phyloP scores from a whole-genome alignment of 2,113 vertebrate species.

The Eulacestoma nigropectus region DNA sequence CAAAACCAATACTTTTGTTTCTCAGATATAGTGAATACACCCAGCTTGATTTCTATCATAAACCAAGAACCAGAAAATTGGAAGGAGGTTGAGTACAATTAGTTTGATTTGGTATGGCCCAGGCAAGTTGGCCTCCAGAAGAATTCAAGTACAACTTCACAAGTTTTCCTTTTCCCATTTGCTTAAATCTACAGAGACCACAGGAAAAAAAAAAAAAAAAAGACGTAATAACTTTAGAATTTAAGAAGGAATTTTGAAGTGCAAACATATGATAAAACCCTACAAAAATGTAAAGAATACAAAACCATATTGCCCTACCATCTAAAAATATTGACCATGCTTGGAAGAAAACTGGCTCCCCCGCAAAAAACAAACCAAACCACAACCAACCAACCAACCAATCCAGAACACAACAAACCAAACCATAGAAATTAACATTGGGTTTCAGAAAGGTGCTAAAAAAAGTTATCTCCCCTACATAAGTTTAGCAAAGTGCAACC shows the following conservation, averaged over 20 bases:
- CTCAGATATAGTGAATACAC: not conserved
- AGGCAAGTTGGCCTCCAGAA: not conserved
- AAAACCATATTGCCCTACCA: not conserved
- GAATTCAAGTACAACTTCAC: not conserved
- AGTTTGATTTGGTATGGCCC: not conserved
- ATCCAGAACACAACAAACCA: not conserved
- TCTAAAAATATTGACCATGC: not conserved
- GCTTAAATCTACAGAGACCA: not conserved
- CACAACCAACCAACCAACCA: not conserved
- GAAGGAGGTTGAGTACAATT: not conserved
- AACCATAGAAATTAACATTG: not conserved
- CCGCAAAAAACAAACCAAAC: not conserved
- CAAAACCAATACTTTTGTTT: not conserved
- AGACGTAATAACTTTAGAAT: not conserved
- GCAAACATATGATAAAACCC: not conserved
- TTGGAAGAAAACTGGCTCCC: not conserved
- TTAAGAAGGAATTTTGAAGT: not conserved
- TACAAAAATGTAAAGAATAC: not conserved
- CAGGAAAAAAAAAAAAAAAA: not conserved
- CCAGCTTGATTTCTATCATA: not conserved
- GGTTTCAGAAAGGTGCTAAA: not conserved
- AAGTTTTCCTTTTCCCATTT: not conserved
- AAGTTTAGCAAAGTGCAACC: not conserved
- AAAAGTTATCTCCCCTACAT: not conserved
- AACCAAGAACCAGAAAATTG: not conserved